Evolutionary conservation across 2,888 invertebrate species (phyloP).

Genomic region (Phanerotoma sp.): DNA sequence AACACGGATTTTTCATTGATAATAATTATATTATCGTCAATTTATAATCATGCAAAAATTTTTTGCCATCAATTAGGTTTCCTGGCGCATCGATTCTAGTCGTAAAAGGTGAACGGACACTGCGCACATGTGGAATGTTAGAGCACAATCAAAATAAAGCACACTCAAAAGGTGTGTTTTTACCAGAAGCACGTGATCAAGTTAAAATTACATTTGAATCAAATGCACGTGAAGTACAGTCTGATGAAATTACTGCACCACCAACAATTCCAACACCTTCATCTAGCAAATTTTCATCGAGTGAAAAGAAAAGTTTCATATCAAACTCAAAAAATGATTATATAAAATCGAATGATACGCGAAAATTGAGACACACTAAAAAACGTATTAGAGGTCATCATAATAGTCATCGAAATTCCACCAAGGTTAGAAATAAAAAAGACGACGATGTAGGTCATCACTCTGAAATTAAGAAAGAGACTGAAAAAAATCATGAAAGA

Average conservation of each 20-base stretch:
- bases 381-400: slow-evolving; percentile 29
- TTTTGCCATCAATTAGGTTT: slow-evolving; percentile 44
- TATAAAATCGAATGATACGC: neutral
- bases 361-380: slow-evolving; percentile 34
- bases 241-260: slow-evolving; percentile 35
- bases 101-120: slow-evolving; percentile 75
- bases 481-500: slow-evolving; percentile 32
- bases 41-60: slow-evolving; percentile 7
- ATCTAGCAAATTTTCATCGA: neutral
- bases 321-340: neutral
- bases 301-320: neutral
- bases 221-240: slow-evolving; percentile 58
- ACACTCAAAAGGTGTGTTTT: slow-evolving; percentile 55
- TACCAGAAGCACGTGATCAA: slow-evolving; percentile 63
- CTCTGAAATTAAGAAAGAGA: too few species aligned
- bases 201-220: slow-evolving; percentile 66
- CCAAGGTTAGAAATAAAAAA: slow-evolving; percentile 20
- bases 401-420: slow-evolving; percentile 5
- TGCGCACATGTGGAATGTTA: slow-evolving; percentile 76
- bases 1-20: neutral
- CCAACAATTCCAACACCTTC: slow-evolving; percentile 25
- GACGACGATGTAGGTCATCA: slow-evolving; percentile 34
- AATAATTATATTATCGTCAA: neutral
- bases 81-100: slow-evolving; percentile 79
- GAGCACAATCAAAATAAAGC: slow-evolving; percentile 69